Percentiles rank a stretch among this genome's conserved stretches.
Conservation (phyloP, 35 echinoderm and acorn worm genomes). For the Ptychodera flava region DNA sequence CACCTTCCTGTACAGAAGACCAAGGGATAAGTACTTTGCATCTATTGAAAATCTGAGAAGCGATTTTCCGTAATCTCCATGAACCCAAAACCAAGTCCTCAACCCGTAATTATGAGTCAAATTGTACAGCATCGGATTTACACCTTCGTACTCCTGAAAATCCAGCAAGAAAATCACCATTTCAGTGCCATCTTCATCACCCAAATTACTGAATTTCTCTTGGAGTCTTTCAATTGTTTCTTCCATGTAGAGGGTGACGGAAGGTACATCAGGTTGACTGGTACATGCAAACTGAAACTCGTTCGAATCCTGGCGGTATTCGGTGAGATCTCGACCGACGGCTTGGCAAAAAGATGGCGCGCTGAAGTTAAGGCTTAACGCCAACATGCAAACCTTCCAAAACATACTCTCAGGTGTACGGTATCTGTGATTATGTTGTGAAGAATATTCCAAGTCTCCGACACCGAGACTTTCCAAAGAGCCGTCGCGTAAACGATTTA, state of each 20-base stretch:
- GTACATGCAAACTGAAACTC: too few species aligned
- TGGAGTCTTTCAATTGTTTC: neutral
- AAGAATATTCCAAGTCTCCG: too few species aligned
- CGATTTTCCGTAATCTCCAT: neutral
- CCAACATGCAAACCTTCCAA: too few species aligned
- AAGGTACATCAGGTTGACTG: too few species aligned
- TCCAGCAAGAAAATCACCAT: neutral
- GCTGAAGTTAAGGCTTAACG: too few species aligned
- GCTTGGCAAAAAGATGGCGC: too few species aligned
- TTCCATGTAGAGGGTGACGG: neutral
- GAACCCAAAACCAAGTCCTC: neutral
- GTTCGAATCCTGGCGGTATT: too few species aligned
- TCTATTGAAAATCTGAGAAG: neutral
- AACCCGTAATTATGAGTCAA: neutral
- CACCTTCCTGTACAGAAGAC: neutral
- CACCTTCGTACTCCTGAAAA: neutral
- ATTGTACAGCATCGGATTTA: neutral
- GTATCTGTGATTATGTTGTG: too few species aligned
- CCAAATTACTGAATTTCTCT: neutral
- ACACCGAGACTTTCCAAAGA: too few species aligned
- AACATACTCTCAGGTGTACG: too few species aligned
- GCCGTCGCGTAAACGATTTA: too few species aligned
- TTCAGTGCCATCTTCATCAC: neutral
- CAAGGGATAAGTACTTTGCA: neutral
- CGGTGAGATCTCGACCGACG: too few species aligned